Percentiles rank a stretch among this genome's conserved stretches.
phyloP scores from a whole-genome alignment of 2,888 invertebrate species.

The Teleiodes luculella region DNA sequence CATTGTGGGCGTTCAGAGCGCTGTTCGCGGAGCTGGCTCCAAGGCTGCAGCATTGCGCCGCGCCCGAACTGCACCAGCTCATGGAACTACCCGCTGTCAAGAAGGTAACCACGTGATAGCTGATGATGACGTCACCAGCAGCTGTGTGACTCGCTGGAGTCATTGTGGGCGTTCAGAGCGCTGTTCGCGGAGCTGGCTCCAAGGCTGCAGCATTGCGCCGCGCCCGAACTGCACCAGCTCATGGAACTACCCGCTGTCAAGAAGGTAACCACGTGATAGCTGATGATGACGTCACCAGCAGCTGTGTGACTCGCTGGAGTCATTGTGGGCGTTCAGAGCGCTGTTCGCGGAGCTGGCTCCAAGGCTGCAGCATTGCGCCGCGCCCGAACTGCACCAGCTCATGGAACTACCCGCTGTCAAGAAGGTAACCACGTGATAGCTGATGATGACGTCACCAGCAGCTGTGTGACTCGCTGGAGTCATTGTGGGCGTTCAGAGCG shows the following conservation, averaged over 20 bases:
- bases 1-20: slow-evolving; percentile 89
- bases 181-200: slow-evolving; percentile 86
- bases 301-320: slow-evolving; percentile 87
- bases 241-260: slow-evolving; percentile 94
- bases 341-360: slow-evolving; percentile 86
- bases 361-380: slow-evolving; percentile 88
- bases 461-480: slow-evolving; percentile 87
- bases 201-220: slow-evolving; percentile 88
- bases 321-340: slow-evolving; percentile 89
- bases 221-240: slow-evolving; percentile 86
- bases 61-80: slow-evolving; percentile 86
- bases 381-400: slow-evolving; percentile 86
- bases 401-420: slow-evolving; percentile 94
- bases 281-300: slow-evolving; percentile 84
- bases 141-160: slow-evolving; percentile 87
- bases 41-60: slow-evolving; percentile 88
- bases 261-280: slow-evolving; percentile 85
- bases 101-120: slow-evolving; percentile 85
- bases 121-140: slow-evolving; percentile 84
- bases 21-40: slow-evolving; percentile 86
- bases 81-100: slow-evolving; percentile 94
- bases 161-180: slow-evolving; percentile 89
- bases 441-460: slow-evolving; percentile 84
- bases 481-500: slow-evolving; percentile 89
- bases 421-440: slow-evolving; percentile 85